Evolutionary conservation across 2,113 vertebrate species (phyloP).

Genomic region (Trogon melanurus): DNA sequence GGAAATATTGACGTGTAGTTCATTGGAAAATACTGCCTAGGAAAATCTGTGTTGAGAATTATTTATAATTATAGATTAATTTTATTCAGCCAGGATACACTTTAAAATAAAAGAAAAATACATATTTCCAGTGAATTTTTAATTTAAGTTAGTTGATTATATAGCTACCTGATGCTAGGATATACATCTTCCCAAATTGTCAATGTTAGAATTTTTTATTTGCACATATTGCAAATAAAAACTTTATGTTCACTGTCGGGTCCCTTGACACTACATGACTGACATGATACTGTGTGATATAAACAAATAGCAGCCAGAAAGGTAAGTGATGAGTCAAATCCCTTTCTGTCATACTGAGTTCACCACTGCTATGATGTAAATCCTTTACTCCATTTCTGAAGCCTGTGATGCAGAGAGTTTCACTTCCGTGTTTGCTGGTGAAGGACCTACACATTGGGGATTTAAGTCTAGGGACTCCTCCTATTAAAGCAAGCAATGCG

Average conservation of each 20-base stretch:
- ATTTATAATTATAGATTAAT: background rate
- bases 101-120: background rate
- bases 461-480: background rate
- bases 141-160: slow-evolving; percentile 7
- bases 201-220: background rate
- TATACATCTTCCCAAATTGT: background rate
- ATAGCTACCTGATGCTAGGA: background rate
- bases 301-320: background rate
- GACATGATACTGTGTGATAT: background rate
- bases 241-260: background rate
- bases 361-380: background rate
- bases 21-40: background rate
- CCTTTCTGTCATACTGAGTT: background rate
- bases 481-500: background rate
- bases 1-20: background rate
- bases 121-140: background rate
- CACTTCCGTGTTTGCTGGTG: background rate
- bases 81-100: background rate
- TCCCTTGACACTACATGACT: background rate
- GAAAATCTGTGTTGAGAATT: background rate
- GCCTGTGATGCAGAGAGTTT: background rate
- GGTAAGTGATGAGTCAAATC: background rate
- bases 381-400: background rate
- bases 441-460: background rate
- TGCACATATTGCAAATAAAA: background rate